Evolutionary conservation across 2,113 vertebrate genomes (phyloP).

Genomic region (Ovis canadensis): DNA sequence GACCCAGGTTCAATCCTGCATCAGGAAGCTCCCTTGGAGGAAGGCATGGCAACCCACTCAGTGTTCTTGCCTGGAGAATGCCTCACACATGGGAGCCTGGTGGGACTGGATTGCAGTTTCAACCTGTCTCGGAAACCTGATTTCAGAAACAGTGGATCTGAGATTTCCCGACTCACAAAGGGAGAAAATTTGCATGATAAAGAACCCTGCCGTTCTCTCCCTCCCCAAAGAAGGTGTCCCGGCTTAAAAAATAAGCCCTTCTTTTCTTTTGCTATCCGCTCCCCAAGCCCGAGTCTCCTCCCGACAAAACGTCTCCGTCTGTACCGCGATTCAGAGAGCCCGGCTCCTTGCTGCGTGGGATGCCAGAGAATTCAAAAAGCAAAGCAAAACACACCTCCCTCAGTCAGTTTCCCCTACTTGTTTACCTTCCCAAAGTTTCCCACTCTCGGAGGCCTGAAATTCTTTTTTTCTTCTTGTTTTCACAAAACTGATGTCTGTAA

Average conservation of each 20-base stretch:
- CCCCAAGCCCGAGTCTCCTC: background rate
- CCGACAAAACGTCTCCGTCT: background rate
- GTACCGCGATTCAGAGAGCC: fast-evolving
- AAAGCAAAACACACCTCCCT: background rate
- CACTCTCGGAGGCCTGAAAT: background rate
- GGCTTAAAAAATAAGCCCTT: background rate
- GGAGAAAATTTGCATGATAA: background rate
- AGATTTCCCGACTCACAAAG: background rate
- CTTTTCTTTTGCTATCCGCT: background rate
- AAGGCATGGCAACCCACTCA: background rate
- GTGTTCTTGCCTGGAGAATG: background rate
- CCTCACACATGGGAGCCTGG: background rate
- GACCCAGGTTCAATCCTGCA: background rate
- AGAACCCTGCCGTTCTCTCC: background rate
- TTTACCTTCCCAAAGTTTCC: too few species aligned
- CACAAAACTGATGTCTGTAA: too few species aligned
- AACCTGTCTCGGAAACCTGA: background rate
- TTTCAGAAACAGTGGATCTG: background rate
- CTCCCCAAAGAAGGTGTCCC: background rate
- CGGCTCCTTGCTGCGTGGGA: background rate
- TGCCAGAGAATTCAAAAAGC: background rate
- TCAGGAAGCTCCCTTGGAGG: background rate
- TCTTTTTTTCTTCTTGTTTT: background rate
- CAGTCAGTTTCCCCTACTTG: too few species aligned
- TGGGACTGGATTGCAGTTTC: background rate